These are phyloP conservation scores for Riparia riparia DNA, from an alignment of 2,113 vertebrate genomes.

Conservation along the genomic window DNA sequence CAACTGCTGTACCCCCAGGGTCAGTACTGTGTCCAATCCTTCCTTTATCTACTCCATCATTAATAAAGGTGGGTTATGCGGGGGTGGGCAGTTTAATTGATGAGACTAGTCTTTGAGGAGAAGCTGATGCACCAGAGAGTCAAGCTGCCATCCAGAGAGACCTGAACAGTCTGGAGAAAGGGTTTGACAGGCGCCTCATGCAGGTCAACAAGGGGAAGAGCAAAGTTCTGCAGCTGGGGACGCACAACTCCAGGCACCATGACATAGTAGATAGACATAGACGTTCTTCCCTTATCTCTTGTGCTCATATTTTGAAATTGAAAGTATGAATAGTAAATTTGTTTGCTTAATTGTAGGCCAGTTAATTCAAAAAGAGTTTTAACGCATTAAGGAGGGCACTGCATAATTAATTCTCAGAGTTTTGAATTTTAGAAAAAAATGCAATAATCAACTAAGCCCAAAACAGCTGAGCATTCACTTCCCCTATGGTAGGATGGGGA, in stretches of 20 bases:
- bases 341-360: neutral
- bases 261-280: rapidly evolving
- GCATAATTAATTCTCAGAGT: neutral
- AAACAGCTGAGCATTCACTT: neutral
- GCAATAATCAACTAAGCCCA: neutral
- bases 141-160: neutral
- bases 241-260: no score
- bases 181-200: neutral
- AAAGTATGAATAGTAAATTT: neutral
- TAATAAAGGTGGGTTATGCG: neutral
- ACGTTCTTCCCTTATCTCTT: neutral
- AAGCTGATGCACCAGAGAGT: neutral
- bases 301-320: neutral
- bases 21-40: neutral
- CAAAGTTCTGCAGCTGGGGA: neutral
- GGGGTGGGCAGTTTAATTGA: neutral
- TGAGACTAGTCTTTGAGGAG: neutral
- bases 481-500: rapidly evolving
- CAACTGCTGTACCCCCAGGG: neutral
- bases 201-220: neutral
- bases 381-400: neutral
- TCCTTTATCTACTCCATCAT: neutral
- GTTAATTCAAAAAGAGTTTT: neutral
- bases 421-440: neutral
- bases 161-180: neutral